A percentile compares a stretch with the other conserved stretches of the same genome.
Evolutionary conservation across 2,113 vertebrate genomes (phyloP).

Genomic region (Clarias magur): DNA sequence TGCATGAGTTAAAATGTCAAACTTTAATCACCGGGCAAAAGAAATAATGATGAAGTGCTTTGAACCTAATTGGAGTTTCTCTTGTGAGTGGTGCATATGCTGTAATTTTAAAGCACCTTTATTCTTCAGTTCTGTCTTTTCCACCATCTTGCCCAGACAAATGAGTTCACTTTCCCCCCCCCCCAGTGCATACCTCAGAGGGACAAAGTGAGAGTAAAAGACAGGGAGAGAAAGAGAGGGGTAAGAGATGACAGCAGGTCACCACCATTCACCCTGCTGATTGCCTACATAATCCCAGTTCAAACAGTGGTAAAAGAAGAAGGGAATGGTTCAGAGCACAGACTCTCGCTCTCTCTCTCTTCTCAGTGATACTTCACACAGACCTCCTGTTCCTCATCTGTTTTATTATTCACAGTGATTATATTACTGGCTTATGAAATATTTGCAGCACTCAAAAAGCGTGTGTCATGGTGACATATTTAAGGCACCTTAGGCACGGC

Average conservation of each 20-base stretch:
- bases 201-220: background rate
- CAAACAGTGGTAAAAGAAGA: slow-evolving; percentile 23
- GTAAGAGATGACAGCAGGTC: slow-evolving; percentile 9
- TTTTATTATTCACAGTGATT: slow-evolving; percentile 31
- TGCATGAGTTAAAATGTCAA: slow-evolving; percentile 55
- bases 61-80: slow-evolving; percentile 49
- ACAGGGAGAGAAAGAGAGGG: background rate
- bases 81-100: slow-evolving; percentile 20
- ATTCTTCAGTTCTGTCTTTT: slow-evolving; percentile 16
- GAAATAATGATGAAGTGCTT: slow-evolving; percentile 53
- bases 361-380: slow-evolving; percentile 28
- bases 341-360: slow-evolving; percentile 9
- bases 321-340: slow-evolving; percentile 13
- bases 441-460: slow-evolving; percentile 15
- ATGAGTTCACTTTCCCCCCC: background rate
- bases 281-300: slow-evolving; percentile 33
- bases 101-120: slow-evolving; percentile 44
- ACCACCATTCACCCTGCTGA: slow-evolving; percentile 20
- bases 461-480: background rate
- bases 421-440: slow-evolving; percentile 37
- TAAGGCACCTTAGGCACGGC: background rate
- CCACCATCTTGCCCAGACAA: slow-evolving; percentile 40
- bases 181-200: background rate
- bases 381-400: background rate
- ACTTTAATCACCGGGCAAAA: slow-evolving; percentile 47